Conservation (phyloP, 2,797 vertebrate genomes). For the Tragopan temminckii region DNA sequence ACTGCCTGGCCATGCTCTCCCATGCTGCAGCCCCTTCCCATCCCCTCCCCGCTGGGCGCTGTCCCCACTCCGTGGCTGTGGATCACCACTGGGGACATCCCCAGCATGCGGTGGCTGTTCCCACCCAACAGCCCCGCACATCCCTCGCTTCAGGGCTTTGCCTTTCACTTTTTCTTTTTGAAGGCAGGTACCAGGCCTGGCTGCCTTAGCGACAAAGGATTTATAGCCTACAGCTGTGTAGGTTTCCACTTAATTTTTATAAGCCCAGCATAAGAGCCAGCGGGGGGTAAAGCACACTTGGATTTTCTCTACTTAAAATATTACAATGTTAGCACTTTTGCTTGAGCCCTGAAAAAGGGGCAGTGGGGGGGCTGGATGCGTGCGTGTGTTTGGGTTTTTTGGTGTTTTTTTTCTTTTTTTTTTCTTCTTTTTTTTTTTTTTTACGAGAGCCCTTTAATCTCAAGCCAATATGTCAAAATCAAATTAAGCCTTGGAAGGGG, state of each 20-base stretch:
- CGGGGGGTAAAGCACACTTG: slow-evolving; percentile 83
- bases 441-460: slow-evolving; percentile 80
- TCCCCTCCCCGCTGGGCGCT: neutral
- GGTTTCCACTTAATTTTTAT: slow-evolving; percentile 87
- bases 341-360: slow-evolving; percentile 75
- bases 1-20: slow-evolving; percentile 33
- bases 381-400: slow-evolving; percentile 54
- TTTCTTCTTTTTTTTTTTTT: slow-evolving; percentile 28
- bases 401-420: neutral
- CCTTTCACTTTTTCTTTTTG: neutral
- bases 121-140: neutral
- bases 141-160: neutral
- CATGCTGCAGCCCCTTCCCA: slow-evolving; percentile 37
- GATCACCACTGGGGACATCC: neutral
- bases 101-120: neutral
- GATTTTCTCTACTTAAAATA: slow-evolving; percentile 85
- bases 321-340: slow-evolving; percentile 85
- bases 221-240: slow-evolving; percentile 87
- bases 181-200: slow-evolving; percentile 76
- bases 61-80: neutral
- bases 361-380: neutral
- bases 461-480: slow-evolving; percentile 81
- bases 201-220: slow-evolving; percentile 77
- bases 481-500: slow-evolving; percentile 79
- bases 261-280: slow-evolving; percentile 80